These are phyloP conservation scores for Ameiurus melas DNA, from an alignment of 2,113 vertebrate genomes.

Conservation along the genomic window DNA sequence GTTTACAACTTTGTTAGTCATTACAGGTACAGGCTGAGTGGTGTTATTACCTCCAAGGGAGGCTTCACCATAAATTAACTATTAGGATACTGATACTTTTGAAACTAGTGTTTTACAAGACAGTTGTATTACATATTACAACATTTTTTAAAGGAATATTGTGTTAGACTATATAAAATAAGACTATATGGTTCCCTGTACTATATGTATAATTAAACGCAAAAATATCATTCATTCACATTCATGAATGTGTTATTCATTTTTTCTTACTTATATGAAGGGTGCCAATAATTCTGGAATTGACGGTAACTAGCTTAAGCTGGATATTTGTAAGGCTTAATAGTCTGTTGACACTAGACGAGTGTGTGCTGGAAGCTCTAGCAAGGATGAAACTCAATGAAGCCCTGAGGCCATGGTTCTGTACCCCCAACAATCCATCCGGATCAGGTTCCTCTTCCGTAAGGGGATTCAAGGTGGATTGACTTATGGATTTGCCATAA, in stretches of 20 bases:
- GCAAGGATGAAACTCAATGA: slow-evolving; percentile 21
- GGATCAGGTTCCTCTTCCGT: slow-evolving; percentile 65
- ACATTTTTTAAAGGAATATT: neutral
- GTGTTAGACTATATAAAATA: no score
- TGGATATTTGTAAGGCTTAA: slow-evolving; percentile 2
- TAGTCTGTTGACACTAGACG: neutral
- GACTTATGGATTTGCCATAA: slow-evolving; percentile 60
- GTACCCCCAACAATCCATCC: slow-evolving; percentile 56
- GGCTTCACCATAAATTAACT: neutral
- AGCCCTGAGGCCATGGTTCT: slow-evolving; percentile 32
- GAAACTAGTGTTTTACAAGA: neutral
- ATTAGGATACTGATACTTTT: neutral
- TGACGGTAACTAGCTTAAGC: neutral
- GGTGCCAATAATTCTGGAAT: neutral
- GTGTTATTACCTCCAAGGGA: neutral
- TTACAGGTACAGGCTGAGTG: neutral
- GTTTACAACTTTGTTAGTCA: neutral
- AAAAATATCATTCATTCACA: neutral
- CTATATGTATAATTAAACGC: neutral
- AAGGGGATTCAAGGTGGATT: slow-evolving; percentile 60
- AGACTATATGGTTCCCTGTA: neutral
- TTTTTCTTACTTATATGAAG: neutral
- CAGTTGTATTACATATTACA: neutral
- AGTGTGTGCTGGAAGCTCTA: slow-evolving; percentile 7
- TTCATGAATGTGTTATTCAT: neutral